These are phyloP conservation scores for Phortica magna DNA, from an alignment of 2,888 invertebrate species.

Conservation along the genomic window DNA sequence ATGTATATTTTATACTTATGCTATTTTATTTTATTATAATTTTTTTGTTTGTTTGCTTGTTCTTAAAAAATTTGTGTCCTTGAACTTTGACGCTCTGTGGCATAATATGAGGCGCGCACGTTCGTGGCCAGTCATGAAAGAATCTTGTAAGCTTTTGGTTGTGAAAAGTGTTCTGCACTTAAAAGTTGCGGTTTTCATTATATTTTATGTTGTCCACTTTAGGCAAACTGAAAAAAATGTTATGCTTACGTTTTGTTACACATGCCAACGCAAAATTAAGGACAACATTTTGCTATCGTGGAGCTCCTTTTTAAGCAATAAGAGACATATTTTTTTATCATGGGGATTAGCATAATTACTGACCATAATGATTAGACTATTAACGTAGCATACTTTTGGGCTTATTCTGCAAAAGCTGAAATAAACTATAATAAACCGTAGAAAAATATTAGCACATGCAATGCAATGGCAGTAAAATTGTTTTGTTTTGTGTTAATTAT, in stretches of 20 bases:
- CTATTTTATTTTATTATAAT: neutral
- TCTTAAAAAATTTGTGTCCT: slow-evolving; percentile 40
- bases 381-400: neutral
- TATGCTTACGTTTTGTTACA: too few relatives aligned
- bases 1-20: neutral
- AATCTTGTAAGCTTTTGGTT: slow-evolving; percentile 34
- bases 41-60: neutral
- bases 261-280: too few relatives aligned
- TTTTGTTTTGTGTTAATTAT: neutral
- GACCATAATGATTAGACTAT: neutral
- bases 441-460: too few relatives aligned
- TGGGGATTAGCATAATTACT: neutral
- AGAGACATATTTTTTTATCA: too few relatives aligned
- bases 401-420: neutral
- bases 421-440: too few relatives aligned
- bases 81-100: slow-evolving; percentile 50
- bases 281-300: too few relatives aligned
- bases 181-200: neutral
- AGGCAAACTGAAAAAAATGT: too few relatives aligned
- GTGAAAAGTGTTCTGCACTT: neutral
- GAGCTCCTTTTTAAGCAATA: too few relatives aligned
- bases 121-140: slow-evolving; percentile 54
- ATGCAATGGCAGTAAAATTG: too few relatives aligned
- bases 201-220: too few relatives aligned
- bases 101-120: slow-evolving; percentile 38